Evolutionary conservation across 2,113 vertebrate genomes (phyloP).

Genomic region (Peromyscus maniculatus): DNA sequence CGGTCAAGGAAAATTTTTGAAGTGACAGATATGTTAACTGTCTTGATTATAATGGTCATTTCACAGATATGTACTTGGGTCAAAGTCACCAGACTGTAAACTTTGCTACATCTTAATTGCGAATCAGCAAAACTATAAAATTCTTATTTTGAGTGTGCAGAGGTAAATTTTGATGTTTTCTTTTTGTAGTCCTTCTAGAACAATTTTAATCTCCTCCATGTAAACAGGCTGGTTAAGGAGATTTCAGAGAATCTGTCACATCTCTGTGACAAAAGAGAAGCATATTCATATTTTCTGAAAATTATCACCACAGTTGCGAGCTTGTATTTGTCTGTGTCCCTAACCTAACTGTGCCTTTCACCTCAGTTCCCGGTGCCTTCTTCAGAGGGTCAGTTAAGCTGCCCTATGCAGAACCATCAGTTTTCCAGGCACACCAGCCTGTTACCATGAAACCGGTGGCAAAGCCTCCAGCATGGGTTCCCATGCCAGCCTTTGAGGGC

Average conservation of each 20-base stretch:
- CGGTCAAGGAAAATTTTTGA: background rate
- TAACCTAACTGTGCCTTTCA: background rate
- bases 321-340: background rate
- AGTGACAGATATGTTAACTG: background rate
- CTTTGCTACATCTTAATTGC: background rate
- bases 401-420: background rate
- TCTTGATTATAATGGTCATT: background rate
- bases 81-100: background rate
- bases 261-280: conserved; percentile 26
- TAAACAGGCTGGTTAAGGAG: background rate
- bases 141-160: background rate
- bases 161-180: background rate
- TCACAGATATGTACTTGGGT: background rate
- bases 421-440: background rate
- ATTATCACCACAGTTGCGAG: background rate
- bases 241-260: background rate
- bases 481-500: background rate
- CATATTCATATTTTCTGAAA: background rate
- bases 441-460: background rate
- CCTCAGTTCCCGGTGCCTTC: background rate
- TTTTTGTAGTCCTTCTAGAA: conserved; percentile 11
- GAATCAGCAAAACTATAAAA: background rate
- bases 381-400: background rate
- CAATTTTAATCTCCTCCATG: background rate
- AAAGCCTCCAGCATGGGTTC: background rate